Evolutionary conservation across 2,888 invertebrate genomes (phyloP).

Genomic region (Biston betularia): DNA sequence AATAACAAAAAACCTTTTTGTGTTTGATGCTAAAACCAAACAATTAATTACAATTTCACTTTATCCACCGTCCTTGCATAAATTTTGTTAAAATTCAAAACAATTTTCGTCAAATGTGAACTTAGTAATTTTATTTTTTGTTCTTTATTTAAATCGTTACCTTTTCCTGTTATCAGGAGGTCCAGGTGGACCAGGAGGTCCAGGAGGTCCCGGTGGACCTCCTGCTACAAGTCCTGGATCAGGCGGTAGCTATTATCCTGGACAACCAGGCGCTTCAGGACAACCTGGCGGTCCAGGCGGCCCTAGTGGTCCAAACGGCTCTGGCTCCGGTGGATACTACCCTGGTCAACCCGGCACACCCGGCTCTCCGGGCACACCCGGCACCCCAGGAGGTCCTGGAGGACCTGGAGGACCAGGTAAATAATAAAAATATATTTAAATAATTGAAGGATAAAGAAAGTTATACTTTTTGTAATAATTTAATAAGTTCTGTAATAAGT

Average conservation of each 20-base stretch:
- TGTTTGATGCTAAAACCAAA: no score
- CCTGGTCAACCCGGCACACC: constrained; percentile 50
- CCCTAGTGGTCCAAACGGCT: constrained; percentile 74
- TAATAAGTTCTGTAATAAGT: no score
- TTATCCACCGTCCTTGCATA: no score
- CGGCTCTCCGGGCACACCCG: constrained; percentile 49
- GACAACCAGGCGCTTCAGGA: constrained; percentile 43
- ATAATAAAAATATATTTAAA: neutral
- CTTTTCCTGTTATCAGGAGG: constrained; percentile 23
- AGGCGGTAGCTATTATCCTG: constrained; percentile 40
- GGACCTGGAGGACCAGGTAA: constrained; percentile 38
- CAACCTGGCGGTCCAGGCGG: constrained; percentile 29
- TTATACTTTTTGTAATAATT: neutral
- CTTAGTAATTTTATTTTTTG: neutral
- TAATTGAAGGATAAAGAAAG: neutral
- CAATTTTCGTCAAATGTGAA: neutral
- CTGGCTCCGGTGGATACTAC: constrained; percentile 43
- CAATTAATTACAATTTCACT: no score
- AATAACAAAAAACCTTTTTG: no score
- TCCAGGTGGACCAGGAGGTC: constrained; percentile 45
- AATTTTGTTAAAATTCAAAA: neutral
- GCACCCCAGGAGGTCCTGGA: constrained; percentile 49
- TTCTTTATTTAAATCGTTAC: neutral
- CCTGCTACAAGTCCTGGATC: constrained; percentile 17
- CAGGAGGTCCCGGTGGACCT: constrained; percentile 48